Percentiles rank a stretch among this genome's conserved stretches.
These are phyloP conservation scores for Ceyx cyanopectus DNA, from an alignment of 2,113 vertebrate genomes.

Conservation along the genomic window DNA sequence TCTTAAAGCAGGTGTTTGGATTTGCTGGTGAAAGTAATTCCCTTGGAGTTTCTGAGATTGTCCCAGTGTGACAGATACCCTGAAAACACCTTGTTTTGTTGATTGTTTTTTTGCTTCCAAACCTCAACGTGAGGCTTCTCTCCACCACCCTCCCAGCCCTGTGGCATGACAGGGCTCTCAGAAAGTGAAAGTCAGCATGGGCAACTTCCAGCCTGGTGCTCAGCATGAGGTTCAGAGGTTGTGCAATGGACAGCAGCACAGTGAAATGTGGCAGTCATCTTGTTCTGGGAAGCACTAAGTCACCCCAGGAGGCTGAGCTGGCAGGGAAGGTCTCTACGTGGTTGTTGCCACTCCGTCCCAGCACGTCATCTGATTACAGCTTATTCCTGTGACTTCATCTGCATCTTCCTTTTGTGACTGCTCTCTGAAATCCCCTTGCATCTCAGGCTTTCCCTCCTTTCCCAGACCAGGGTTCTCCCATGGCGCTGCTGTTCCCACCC, in stretches of 20 bases:
- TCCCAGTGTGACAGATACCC: neutral
- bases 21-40: neutral
- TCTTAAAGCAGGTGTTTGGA: neutral
- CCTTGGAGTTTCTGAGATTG: neutral
- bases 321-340: accelerated
- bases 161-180: neutral
- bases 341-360: accelerated
- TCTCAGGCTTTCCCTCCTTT: neutral
- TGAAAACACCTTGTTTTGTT: neutral
- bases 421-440: neutral
- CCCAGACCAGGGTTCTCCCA: neutral
- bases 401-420: constrained; percentile 15
- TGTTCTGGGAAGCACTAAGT: neutral
- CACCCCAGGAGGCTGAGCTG: neutral
- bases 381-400: neutral
- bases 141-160: neutral
- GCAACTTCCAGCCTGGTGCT: neutral
- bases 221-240: neutral
- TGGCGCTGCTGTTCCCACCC: accelerated
- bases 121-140: neutral
- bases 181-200: neutral
- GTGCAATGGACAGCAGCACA: neutral
- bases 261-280: neutral
- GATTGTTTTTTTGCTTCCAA: neutral
- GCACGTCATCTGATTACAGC: accelerated